Evolutionary conservation across 2,797 vertebrate genomes (phyloP).

Genomic region (Lagodon rhomboides): DNA sequence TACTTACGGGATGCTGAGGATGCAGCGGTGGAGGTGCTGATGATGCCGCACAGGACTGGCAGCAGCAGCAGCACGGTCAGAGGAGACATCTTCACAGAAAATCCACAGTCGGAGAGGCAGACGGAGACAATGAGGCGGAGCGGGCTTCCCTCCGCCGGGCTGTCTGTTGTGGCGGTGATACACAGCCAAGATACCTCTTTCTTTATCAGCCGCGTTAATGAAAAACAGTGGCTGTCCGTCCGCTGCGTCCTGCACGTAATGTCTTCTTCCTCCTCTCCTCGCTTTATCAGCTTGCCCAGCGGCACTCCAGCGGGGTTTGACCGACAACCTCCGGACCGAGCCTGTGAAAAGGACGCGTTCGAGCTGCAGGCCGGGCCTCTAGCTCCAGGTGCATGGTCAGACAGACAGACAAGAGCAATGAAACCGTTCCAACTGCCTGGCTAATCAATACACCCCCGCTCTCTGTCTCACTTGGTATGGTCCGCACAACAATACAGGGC

Average conservation of each 20-base stretch:
- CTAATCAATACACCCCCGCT: conserved; percentile 48
- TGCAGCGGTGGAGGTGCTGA: conserved; percentile 60
- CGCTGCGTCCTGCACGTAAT: background rate
- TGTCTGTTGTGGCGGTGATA: conserved; percentile 33
- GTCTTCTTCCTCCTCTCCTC: background rate
- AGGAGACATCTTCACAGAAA: conserved; percentile 64
- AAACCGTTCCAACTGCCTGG: conserved; percentile 54
- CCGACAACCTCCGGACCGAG: conserved; percentile 26
- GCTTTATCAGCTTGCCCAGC: background rate
- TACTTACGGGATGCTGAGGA: conserved; percentile 82
- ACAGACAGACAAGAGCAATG: conserved; percentile 53
- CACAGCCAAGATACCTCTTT: conserved; percentile 22
- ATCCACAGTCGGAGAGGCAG: conserved; percentile 19
- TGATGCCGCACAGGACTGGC: conserved; percentile 67
- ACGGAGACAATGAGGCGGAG: background rate
- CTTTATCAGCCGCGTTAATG: conserved; percentile 29
- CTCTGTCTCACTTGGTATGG: conserved; percentile 63
- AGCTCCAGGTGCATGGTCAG: conserved; percentile 62
- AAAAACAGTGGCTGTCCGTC: conserved; percentile 32
- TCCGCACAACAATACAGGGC: conserved; percentile 58
- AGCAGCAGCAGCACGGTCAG: conserved; percentile 56
- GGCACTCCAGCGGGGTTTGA: background rate
- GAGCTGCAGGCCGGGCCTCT: conserved; percentile 25
- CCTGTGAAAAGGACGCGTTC: conserved; percentile 15
- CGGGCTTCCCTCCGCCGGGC: background rate